These are phyloP conservation scores for Nixonia krombeini DNA, from an alignment of 1,140 invertebrate genomes.

Conservation along the genomic window DNA sequence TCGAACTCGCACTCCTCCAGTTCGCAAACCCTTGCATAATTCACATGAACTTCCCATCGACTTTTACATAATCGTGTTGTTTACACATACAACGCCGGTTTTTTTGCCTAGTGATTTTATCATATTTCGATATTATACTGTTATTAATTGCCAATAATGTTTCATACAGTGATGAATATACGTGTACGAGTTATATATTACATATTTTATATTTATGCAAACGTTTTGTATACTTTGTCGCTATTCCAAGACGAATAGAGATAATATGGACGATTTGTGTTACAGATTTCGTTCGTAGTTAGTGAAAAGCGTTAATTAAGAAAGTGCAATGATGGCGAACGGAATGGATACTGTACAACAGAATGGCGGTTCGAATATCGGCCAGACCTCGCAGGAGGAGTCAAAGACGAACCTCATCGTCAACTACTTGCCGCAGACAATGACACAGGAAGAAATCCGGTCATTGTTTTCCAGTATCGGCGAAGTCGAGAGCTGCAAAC, in stretches of 20 bases:
- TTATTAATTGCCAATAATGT: too few species aligned
- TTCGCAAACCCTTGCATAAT: too few species aligned
- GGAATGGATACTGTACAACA: conserved; percentile 83
- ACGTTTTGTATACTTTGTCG: too few species aligned
- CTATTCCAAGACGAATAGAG: neutral
- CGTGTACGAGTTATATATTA: too few species aligned
- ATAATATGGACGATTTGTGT: conserved; percentile 28
- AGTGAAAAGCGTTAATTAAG: conserved; percentile 52
- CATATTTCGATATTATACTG: too few species aligned
- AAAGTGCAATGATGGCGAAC: conserved; percentile 84
- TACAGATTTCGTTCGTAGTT: conserved; percentile 71
- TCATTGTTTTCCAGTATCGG: conserved; percentile 98
- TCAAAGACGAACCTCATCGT: conserved; percentile 99
- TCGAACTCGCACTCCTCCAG: too few species aligned
- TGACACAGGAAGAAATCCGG: conserved; percentile 99
- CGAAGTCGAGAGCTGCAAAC: conserved; percentile 98
- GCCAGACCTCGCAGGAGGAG: conserved; percentile 86
- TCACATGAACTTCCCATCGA: too few species aligned
- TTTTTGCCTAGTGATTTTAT: too few species aligned
- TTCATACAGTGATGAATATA: too few species aligned
- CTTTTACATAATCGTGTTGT: too few species aligned
- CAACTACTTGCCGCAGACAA: conserved; percentile 99
- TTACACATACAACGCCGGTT: too few species aligned
- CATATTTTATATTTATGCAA: too few species aligned
- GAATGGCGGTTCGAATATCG: conserved; percentile 78